Evolutionary conservation across 2,888 invertebrate genomes (phyloP).

Genomic region (Ornithoptera alexandrae): DNA sequence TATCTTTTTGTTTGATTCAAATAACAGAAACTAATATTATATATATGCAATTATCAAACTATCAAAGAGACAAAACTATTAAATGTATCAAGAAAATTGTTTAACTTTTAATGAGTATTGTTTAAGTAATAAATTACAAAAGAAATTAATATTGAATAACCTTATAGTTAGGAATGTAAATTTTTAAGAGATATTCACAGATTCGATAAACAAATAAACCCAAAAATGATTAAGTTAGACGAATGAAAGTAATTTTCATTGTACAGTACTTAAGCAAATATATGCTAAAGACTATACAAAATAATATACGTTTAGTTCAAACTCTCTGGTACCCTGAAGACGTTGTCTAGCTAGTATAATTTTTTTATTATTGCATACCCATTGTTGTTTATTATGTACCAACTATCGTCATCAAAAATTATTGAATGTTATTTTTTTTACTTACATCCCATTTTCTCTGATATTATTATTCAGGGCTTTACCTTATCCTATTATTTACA

Average conservation of each 20-base stretch:
- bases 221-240: slow-evolving; percentile 11
- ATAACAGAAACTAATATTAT: neutral
- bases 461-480: no score
- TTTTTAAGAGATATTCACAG: neutral
- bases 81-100: no score
- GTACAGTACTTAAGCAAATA: slow-evolving; percentile 13
- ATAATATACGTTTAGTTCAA: slow-evolving; percentile 17
- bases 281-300: neutral
- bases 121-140: neutral
- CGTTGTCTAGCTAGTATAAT: neutral
- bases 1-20: neutral
- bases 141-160: no score
- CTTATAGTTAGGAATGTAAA: no score
- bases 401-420: no score
- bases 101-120: no score
- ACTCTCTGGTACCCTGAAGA: neutral
- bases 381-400: no score
- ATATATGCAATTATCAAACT: neutral
- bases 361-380: neutral
- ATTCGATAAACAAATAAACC: slow-evolving; percentile 22
- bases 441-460: no score
- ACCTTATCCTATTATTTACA: no score
- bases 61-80: neutral
- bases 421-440: no score
- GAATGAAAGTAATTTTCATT: slow-evolving; percentile 23